Evolutionary conservation across 2,888 invertebrate species (phyloP).

Genomic region (Macropis europaea): DNA sequence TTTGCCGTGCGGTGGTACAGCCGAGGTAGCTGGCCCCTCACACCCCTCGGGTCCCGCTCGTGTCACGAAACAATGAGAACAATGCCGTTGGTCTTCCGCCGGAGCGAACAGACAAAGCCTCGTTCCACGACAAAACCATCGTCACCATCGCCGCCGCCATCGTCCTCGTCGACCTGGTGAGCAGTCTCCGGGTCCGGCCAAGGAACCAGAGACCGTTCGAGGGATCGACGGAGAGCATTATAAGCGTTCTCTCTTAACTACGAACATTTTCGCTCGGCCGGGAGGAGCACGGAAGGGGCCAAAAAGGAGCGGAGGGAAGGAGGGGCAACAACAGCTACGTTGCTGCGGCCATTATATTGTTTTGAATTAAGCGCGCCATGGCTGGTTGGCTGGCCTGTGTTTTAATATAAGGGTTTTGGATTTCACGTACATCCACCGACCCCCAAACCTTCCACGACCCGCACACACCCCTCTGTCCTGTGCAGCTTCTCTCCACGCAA

Average conservation of each 20-base stretch:
- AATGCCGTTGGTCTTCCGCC: constrained; percentile 67
- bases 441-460: constrained; percentile 31
- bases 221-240: constrained; percentile 39
- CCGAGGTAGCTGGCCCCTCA: constrained; percentile 16
- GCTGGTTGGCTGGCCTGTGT: constrained; percentile 66
- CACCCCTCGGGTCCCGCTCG: constrained; percentile 28
- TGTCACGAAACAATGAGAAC: constrained; percentile 68
- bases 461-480: constrained; percentile 38
- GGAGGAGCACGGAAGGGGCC: not conserved
- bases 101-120: constrained; percentile 62
- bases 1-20: constrained; percentile 25
- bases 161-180: constrained; percentile 18
- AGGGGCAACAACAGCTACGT: constrained; percentile 50
- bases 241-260: constrained; percentile 59
- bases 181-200: constrained; percentile 2
- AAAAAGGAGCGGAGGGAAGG: not conserved
- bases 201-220: constrained; percentile 12
- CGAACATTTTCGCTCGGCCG: constrained; percentile 34
- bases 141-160: constrained; percentile 49
- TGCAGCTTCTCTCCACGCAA: constrained; percentile 18
- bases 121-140: constrained; percentile 57
- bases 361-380: constrained; percentile 72
- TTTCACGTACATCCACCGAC: constrained; percentile 69
- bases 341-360: constrained; percentile 74
- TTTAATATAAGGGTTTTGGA: constrained; percentile 75